These are phyloP conservation scores for Pionites leucogaster DNA, from an alignment of 2,113 vertebrate species.

Conservation along the genomic window DNA sequence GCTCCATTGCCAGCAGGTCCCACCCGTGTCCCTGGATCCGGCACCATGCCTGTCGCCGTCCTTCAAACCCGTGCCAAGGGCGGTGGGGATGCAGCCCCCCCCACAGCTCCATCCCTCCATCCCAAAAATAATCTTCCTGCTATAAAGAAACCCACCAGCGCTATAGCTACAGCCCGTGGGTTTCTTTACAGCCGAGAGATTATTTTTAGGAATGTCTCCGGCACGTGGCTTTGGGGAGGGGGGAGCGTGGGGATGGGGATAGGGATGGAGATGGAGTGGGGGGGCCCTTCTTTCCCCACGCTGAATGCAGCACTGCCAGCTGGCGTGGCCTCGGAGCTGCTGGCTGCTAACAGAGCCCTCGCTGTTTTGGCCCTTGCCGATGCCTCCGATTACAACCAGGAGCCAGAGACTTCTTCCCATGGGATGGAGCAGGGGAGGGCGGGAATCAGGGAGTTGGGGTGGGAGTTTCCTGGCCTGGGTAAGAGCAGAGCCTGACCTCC, in stretches of 20 bases:
- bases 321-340: neutral
- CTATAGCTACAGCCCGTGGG: neutral
- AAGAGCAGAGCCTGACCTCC: neutral
- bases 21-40: neutral
- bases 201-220: conserved; percentile 58
- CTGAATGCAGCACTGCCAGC: neutral
- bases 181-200: neutral
- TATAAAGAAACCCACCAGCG: neutral
- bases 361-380: conserved; percentile 38
- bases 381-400: conserved; percentile 15
- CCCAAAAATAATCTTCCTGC: neutral
- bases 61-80: neutral
- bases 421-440: neutral
- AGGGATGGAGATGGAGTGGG: neutral
- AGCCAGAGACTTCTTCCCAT: conserved; percentile 21
- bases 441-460: neutral
- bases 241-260: neutral
- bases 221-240: neutral
- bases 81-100: neutral
- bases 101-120: neutral
- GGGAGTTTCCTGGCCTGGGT: neutral
- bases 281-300: neutral
- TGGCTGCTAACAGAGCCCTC: conserved; percentile 59
- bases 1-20: neutral
- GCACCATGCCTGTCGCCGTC: neutral